Conservation (phyloP, 2,113 vertebrate genomes). For the Bagarius yarrelli region DNA sequence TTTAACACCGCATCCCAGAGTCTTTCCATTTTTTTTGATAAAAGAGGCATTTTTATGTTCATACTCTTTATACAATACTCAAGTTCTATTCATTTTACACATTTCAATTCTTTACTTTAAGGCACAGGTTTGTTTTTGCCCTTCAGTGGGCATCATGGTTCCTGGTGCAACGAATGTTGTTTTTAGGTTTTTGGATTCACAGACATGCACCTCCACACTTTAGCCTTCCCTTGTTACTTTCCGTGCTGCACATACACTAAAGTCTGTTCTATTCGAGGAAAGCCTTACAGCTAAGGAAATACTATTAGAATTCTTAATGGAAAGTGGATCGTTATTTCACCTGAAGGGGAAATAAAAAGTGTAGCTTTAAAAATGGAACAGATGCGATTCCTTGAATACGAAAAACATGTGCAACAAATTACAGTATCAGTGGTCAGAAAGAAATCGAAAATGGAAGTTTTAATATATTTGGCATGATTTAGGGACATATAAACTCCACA, state of each 20-base stretch:
- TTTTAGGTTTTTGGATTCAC: not conserved
- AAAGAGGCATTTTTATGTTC: not conserved
- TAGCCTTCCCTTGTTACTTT: not conserved
- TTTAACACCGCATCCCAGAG: not conserved
- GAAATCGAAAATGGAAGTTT: not conserved
- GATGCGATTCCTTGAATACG: not conserved
- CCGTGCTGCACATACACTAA: not conserved
- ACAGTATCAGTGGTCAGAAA: not conserved
- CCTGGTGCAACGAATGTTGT: not conserved
- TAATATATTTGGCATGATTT: not conserved
- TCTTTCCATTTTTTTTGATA: not conserved
- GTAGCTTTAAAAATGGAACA: not conserved
- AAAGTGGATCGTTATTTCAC: constrained; percentile 12
- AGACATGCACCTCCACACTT: not conserved
- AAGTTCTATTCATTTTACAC: not conserved
- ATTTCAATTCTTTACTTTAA: not conserved
- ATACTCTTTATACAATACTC: not conserved
- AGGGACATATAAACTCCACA: not conserved
- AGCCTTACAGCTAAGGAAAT: constrained; percentile 13
- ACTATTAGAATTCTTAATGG: constrained; percentile 19
- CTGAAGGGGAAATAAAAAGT: constrained; percentile 7
- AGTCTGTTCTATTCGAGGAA: constrained; percentile 16
- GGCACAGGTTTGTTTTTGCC: not conserved
- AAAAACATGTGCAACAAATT: not conserved
- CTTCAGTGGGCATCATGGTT: not conserved